These are phyloP conservation scores for Globodera ellingtonae DNA, from an alignment of 1,140 invertebrate genomes.

Conservation along the genomic window DNA sequence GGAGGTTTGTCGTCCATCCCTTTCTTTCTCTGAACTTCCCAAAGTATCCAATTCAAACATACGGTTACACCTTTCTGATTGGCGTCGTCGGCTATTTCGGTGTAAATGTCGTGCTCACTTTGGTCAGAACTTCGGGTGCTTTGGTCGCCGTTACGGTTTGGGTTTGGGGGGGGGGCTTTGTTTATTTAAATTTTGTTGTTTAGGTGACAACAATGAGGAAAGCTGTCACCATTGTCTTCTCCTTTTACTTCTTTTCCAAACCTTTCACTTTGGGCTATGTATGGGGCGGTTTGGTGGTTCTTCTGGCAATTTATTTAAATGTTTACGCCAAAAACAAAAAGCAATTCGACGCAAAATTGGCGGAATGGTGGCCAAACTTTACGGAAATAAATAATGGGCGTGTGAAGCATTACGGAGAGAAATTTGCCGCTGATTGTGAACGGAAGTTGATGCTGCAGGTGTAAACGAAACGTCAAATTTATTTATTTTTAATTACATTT, in stretches of 20 bases:
- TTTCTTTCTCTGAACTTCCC: constrained; percentile 35
- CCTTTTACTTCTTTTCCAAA: constrained; percentile 89
- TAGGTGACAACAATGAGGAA: constrained; percentile 73
- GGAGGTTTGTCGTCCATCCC: constrained; percentile 55
- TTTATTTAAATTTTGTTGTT: background rate
- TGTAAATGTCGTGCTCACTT: constrained; percentile 83
- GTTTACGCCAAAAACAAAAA: constrained; percentile 73
- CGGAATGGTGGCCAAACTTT: constrained; percentile 24
- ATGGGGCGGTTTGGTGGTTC: constrained; percentile 83
- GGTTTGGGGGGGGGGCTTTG: too few species aligned
- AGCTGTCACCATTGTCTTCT: constrained; percentile 85
- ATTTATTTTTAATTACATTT: too few species aligned
- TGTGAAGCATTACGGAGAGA: background rate
- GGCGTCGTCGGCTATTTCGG: constrained; percentile 86
- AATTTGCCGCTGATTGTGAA: background rate
- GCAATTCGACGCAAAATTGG: constrained; percentile 62
- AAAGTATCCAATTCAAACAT: constrained; percentile 76
- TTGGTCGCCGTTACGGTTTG: constrained; percentile 82
- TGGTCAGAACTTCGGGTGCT: constrained; percentile 79
- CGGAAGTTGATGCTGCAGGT: background rate
- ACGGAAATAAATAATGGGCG: background rate
- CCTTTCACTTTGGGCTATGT: constrained; percentile 89
- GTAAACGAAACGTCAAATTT: background rate
- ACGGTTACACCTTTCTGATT: constrained; percentile 82
- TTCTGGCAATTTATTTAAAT: constrained; percentile 87